A percentile compares a stretch with the other conserved stretches of the same genome.
These are phyloP conservation scores for Xylota sylvarum DNA, from an alignment of 2,888 invertebrate species.

Conservation along the genomic window DNA sequence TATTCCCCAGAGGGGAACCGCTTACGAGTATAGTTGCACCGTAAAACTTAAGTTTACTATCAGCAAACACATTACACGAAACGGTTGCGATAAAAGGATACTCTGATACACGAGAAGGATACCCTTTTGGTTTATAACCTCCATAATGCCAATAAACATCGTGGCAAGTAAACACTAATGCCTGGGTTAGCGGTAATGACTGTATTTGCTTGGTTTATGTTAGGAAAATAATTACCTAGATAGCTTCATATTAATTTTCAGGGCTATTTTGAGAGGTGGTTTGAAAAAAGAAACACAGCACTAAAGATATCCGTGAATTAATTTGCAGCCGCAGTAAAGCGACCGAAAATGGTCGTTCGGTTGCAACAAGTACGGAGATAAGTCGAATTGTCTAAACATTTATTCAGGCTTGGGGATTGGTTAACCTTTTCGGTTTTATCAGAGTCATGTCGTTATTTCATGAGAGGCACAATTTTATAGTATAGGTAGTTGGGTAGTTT, in stretches of 20 bases:
- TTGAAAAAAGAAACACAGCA: background rate
- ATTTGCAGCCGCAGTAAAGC: too few relatives aligned
- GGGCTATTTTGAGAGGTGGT: background rate
- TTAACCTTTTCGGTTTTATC: too few relatives aligned
- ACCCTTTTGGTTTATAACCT: slow-evolving; percentile 34
- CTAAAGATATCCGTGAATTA: too few relatives aligned
- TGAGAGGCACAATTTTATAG: too few relatives aligned
- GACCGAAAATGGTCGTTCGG: too few relatives aligned
- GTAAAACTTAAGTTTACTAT: slow-evolving; percentile 13
- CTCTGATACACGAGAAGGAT: slow-evolving; percentile 24
- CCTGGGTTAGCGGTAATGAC: background rate
- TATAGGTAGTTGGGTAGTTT: too few relatives aligned
- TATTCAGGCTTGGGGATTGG: too few relatives aligned
- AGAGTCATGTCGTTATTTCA: too few relatives aligned
- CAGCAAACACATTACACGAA: slow-evolving; percentile 11
- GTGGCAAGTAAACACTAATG: slow-evolving; percentile 14
- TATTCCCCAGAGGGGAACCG: background rate
- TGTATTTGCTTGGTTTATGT: background rate
- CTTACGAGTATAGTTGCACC: background rate
- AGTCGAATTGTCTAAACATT: too few relatives aligned
- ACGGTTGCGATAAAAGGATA: slow-evolving; percentile 19
- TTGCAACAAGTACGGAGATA: too few relatives aligned
- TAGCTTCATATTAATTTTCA: background rate
- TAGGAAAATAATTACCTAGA: background rate
- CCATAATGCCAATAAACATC: slow-evolving; percentile 34